These are phyloP conservation scores for Heterodera schachtii DNA, from an alignment of 1,140 invertebrate genomes.

Conservation along the genomic window DNA sequence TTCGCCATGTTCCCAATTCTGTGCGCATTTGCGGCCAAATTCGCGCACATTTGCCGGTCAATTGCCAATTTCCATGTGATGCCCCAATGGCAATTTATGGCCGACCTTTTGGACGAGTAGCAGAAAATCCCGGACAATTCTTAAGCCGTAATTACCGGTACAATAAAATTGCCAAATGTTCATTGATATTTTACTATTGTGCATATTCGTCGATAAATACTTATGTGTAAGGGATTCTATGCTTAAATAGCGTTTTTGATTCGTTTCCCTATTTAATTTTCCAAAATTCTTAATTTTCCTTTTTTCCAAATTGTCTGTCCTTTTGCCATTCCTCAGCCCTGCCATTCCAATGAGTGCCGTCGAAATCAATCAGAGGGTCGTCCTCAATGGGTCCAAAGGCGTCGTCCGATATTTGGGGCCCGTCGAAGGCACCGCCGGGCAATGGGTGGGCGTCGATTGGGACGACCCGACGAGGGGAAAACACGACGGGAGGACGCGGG, in stretches of 20 bases:
- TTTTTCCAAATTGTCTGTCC: too few relatives aligned
- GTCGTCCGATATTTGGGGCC: slow-evolving; percentile 37
- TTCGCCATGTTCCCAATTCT: neutral
- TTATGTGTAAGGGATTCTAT: too few relatives aligned
- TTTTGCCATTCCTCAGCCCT: too few relatives aligned
- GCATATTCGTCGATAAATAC: too few relatives aligned
- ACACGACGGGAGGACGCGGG: slow-evolving; percentile 40
- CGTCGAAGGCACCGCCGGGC: slow-evolving; percentile 35
- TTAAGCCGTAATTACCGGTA: neutral
- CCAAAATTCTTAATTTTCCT: too few relatives aligned
- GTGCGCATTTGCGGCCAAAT: slow-evolving; percentile 3
- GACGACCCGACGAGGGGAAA: slow-evolving; percentile 46
- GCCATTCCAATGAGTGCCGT: neutral
- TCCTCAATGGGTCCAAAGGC: slow-evolving; percentile 34
- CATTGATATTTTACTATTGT: too few relatives aligned
- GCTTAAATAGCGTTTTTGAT: too few relatives aligned
- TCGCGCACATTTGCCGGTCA: neutral
- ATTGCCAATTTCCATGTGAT: slow-evolving; percentile 16
- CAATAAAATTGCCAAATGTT: too few relatives aligned
- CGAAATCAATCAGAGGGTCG: slow-evolving; percentile 11
- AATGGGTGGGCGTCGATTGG: slow-evolving; percentile 54
- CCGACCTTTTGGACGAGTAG: slow-evolving; percentile 13
- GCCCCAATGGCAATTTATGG: slow-evolving; percentile 26
- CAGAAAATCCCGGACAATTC: neutral
- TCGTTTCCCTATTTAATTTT: too few relatives aligned